A percentile compares a stretch with the other conserved stretches of the same genome.
These are phyloP conservation scores for Archegozetes longisetosus DNA, from an alignment of 1,140 invertebrate genomes.

Conservation along the genomic window DNA sequence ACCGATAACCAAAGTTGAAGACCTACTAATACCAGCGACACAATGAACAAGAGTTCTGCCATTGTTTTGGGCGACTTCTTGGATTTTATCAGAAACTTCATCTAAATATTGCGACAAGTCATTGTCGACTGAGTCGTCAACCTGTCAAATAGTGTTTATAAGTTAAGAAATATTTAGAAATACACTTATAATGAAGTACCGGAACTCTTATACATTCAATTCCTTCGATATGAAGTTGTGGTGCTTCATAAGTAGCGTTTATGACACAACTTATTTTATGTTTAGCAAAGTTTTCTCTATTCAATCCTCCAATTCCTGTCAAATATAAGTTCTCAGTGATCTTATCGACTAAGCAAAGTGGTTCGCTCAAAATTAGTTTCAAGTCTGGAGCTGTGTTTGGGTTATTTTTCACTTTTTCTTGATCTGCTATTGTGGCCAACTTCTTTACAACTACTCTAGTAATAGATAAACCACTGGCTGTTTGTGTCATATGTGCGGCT, in stretches of 20 bases:
- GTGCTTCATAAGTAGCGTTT: slow-evolving; percentile 11
- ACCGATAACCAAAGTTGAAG: slow-evolving; percentile 54
- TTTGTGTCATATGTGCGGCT: background rate
- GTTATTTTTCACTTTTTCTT: background rate
- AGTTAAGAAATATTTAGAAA: background rate
- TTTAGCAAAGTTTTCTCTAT: slow-evolving; percentile 2
- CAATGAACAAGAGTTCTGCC: slow-evolving; percentile 52
- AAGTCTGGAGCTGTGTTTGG: background rate
- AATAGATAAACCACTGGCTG: too few relatives aligned
- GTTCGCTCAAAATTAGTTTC: background rate
- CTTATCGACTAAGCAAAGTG: background rate
- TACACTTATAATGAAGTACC: background rate
- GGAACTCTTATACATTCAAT: slow-evolving; percentile 10
- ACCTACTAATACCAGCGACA: slow-evolving; percentile 71
- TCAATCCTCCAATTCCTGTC: slow-evolving; percentile 11
- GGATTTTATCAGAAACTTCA: slow-evolving; percentile 2
- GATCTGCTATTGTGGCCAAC: background rate
- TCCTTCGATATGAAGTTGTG: background rate
- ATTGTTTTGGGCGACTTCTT: background rate
- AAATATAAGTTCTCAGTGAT: slow-evolving; percentile 13
- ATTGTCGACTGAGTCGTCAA: slow-evolving; percentile 2
- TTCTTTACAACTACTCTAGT: background rate
- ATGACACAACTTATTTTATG: slow-evolving; percentile 2
- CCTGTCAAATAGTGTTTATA: background rate
- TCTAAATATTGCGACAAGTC: slow-evolving; percentile 9